phyloP scores from a whole-genome alignment of 2,113 vertebrate species.

The Ciconia boyciana region DNA sequence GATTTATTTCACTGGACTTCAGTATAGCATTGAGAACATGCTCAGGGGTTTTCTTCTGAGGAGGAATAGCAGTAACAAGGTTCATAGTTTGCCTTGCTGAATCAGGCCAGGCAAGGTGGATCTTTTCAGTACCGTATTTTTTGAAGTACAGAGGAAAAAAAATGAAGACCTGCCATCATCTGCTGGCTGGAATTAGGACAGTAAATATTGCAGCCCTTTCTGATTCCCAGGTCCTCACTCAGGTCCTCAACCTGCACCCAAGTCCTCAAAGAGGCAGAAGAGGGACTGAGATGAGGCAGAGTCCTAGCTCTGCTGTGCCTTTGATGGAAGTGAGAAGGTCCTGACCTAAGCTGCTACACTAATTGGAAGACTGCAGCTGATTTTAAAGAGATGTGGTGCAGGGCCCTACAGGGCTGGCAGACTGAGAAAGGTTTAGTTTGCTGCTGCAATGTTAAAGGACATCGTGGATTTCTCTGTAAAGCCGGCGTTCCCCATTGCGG shows the following conservation, averaged over 20 bases:
- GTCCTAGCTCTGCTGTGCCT: background rate
- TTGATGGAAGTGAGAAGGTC: background rate
- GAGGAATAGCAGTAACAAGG: background rate
- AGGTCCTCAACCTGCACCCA: background rate
- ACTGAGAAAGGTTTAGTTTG: background rate
- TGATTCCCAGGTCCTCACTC: background rate
- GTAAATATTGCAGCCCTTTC: background rate
- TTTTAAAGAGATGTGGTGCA: background rate
- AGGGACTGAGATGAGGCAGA: background rate
- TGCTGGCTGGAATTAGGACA: background rate
- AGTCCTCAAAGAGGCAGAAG: background rate
- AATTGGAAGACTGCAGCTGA: background rate
- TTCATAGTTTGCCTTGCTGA: background rate
- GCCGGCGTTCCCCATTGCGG: accelerated
- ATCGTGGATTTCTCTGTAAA: background rate
- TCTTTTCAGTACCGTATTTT: background rate
- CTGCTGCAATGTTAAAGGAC: background rate
- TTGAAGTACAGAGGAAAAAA: background rate
- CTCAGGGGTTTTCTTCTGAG: background rate
- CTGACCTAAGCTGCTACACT: background rate
- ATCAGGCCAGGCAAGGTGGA: background rate
- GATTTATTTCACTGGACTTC: background rate
- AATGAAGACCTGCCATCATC: background rate
- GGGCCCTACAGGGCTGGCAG: background rate
- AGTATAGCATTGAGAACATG: background rate